Evolutionary conservation across 2,797 vertebrate species (phyloP).

Genomic region (Cyclura pinguis): DNA sequence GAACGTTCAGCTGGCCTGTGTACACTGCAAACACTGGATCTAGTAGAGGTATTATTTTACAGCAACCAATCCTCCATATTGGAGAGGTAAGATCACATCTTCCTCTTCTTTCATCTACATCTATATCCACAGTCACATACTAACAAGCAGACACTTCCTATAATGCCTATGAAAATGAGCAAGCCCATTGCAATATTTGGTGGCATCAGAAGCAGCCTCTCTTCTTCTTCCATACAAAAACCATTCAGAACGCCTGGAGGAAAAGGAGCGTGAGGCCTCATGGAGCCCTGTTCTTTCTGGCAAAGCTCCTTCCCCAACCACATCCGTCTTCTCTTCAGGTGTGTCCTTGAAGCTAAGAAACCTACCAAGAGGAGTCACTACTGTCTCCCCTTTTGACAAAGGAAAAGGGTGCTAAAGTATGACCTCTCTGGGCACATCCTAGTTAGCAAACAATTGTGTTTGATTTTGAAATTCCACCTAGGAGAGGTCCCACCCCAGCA

Average conservation of each 20-base stretch:
- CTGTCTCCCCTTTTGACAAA: not conserved
- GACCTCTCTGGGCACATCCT: slow-evolving; percentile 11
- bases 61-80: not conserved
- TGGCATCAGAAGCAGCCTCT: not conserved
- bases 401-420: not conserved
- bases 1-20: not conserved
- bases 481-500: not conserved
- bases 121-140: not conserved
- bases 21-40: not conserved
- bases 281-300: not conserved
- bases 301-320: not conserved
- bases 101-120: not conserved
- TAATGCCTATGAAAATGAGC: not conserved
- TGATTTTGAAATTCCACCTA: slow-evolving; percentile 18
- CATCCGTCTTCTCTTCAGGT: not conserved
- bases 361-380: not conserved
- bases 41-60: not conserved
- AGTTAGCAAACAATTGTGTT: slow-evolving; percentile 24
- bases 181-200: slow-evolving; percentile 7
- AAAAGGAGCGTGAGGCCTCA: not conserved
- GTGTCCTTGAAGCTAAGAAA: not conserved
- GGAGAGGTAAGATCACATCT: not conserved
- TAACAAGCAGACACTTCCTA: not conserved
- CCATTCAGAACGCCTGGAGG: not conserved
- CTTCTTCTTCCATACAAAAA: not conserved